Percentiles rank a stretch among this genome's conserved stretches.
Conservation (phyloP, 1,140 invertebrate genomes). For the Cherax quadricarinatus region DNA sequence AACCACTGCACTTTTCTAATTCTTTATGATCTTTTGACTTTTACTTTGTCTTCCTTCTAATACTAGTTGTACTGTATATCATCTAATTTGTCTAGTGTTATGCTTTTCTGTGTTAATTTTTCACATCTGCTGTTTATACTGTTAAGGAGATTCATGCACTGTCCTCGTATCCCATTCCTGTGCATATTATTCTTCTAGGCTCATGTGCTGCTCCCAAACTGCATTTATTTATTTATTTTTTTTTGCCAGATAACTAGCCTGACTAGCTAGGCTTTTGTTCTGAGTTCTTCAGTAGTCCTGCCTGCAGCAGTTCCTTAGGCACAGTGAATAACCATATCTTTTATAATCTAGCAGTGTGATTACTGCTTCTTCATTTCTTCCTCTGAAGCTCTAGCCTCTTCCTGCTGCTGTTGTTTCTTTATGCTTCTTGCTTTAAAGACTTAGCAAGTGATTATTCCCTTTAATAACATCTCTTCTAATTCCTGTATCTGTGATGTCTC, state of each 20-base stretch:
- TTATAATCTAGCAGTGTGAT: slow-evolving; percentile 30
- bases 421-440: slow-evolving; percentile 41
- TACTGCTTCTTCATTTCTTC: slow-evolving; percentile 43
- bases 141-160: slow-evolving; percentile 1
- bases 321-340: slow-evolving; percentile 25
- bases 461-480: slow-evolving; percentile 32
- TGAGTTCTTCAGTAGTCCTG: slow-evolving; percentile 20
- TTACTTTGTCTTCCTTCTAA: background rate
- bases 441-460: slow-evolving; percentile 34
- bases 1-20: background rate
- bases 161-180: background rate
- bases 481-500: slow-evolving; percentile 56
- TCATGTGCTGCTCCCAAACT: slow-evolving; percentile 32
- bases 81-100: background rate
- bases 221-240: slow-evolving; percentile 10
- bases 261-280: slow-evolving; percentile 35
- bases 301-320: slow-evolving; percentile 35
- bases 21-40: background rate
- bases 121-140: background rate
- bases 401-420: slow-evolving; percentile 6
- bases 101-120: slow-evolving; percentile 13
- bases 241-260: background rate
- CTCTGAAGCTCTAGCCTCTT: slow-evolving; percentile 27
- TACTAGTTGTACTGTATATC: background rate
- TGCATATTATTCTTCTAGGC: slow-evolving; percentile 52